phyloP scores from a whole-genome alignment of 2,888 invertebrate genomes.

The Latrodectus hesperus region DNA sequence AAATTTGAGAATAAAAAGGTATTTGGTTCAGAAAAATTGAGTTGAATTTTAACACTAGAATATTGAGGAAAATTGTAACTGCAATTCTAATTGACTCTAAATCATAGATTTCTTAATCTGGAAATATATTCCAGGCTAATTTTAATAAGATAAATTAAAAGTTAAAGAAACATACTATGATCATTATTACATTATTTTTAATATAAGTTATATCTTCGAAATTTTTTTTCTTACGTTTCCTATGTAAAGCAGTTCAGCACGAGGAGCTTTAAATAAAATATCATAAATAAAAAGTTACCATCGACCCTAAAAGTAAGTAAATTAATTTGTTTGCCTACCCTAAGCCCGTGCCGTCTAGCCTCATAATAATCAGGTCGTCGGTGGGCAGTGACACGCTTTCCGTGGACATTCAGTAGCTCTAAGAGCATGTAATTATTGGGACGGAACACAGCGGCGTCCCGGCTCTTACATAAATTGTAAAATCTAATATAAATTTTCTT shows the following conservation, averaged over 20 bases:
- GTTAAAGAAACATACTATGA: too few relatives aligned
- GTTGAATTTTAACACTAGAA: too few relatives aligned
- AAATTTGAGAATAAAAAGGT: too few relatives aligned
- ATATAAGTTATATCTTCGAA: too few relatives aligned
- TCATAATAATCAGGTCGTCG: conserved; percentile 51
- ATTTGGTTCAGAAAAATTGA: too few relatives aligned
- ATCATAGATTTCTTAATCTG: too few relatives aligned
- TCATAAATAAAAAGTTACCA: not conserved
- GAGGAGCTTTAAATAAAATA: not conserved
- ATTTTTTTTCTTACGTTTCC: not conserved
- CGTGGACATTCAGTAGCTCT: conserved; percentile 65
- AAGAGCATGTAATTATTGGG: conserved; percentile 69
- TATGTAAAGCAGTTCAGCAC: not conserved
- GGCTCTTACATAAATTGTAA: conserved; percentile 3
- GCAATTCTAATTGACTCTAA: too few relatives aligned
- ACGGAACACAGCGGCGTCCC: conserved; percentile 53
- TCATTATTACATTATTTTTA: too few relatives aligned
- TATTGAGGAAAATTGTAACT: too few relatives aligned
- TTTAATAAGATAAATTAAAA: too few relatives aligned
- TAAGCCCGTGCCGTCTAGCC: conserved; percentile 52
- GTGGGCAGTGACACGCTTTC: conserved; percentile 46
- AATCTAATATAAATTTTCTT: too few relatives aligned
- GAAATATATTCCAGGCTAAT: too few relatives aligned
- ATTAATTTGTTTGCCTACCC: conserved; percentile 68
- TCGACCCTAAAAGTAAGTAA: conserved; percentile 59